Evolutionary conservation across 2,113 vertebrate genomes (phyloP).

Genomic region (Cottus gobio): DNA sequence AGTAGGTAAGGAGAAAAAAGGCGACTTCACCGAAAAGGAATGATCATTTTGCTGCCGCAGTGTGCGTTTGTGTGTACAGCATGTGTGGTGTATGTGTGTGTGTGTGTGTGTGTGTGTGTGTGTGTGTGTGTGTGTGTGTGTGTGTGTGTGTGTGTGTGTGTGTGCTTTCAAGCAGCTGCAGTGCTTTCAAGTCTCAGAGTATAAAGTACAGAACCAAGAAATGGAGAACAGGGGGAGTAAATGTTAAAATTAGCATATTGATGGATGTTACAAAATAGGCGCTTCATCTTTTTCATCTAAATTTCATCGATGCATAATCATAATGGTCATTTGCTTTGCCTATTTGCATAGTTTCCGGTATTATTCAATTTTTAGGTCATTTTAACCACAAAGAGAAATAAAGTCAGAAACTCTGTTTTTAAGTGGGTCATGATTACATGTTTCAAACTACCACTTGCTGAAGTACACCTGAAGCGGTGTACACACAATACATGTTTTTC

Average conservation of each 20-base stretch:
- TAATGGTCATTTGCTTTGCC: constrained; percentile 75
- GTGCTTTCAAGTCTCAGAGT: constrained; percentile 76
- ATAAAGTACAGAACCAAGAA: constrained; percentile 76
- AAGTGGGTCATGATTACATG: constrained; percentile 42
- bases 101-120: constrained; percentile 35
- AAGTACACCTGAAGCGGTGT: constrained; percentile 3
- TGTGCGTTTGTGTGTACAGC: constrained; percentile 29
- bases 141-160: constrained; percentile 31
- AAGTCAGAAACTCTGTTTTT: constrained; percentile 55
- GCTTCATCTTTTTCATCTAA: constrained; percentile 78
- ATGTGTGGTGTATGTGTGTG: constrained; percentile 34
- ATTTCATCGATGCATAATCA: constrained; percentile 80
- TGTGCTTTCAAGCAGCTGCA: constrained; percentile 56
- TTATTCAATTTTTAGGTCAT: constrained; percentile 75
- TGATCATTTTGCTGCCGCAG: constrained; percentile 27
- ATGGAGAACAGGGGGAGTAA: constrained; percentile 86
- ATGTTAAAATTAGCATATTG: constrained; percentile 96
- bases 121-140: constrained; percentile 29
- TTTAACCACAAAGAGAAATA: constrained; percentile 62
- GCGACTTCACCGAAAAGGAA: constrained; percentile 67
- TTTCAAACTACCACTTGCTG: constrained; percentile 33
- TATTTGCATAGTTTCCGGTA: constrained; percentile 75
- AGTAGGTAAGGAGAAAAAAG: constrained; percentile 71
- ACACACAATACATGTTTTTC: constrained; percentile 3
- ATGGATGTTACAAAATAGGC: constrained; percentile 83